Conservation (phyloP, 2,797 vertebrate genomes). For the Coilia nasus region DNA sequence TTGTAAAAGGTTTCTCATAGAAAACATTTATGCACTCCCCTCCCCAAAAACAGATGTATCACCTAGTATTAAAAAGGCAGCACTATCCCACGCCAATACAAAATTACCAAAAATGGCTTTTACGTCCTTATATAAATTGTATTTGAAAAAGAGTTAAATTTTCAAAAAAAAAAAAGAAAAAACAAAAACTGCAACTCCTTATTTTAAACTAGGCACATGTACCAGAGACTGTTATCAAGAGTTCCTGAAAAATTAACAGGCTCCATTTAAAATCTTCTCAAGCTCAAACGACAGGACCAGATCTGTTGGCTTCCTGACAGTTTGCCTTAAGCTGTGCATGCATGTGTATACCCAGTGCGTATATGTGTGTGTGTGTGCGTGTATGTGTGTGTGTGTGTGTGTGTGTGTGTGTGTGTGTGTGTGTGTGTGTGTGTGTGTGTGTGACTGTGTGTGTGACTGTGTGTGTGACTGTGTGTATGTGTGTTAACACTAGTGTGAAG, state of each 20-base stretch:
- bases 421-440: background rate
- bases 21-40: slow-evolving; percentile 72
- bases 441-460: background rate
- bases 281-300: background rate
- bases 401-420: background rate
- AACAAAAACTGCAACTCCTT: slow-evolving; percentile 55
- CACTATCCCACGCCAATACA: slow-evolving; percentile 73
- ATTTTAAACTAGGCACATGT: slow-evolving; percentile 76
- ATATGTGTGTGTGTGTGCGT: background rate
- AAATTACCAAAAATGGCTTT: slow-evolving; percentile 84
- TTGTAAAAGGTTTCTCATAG: slow-evolving; percentile 72
- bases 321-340: slow-evolving; percentile 1
- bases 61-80: slow-evolving; percentile 72
- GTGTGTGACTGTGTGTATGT: background rate
- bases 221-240: slow-evolving; percentile 75
- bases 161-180: slow-evolving; percentile 67
- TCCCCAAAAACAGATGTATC: slow-evolving; percentile 67
- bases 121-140: slow-evolving; percentile 81
- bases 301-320: slow-evolving; percentile 4
- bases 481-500: background rate
- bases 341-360: background rate
- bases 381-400: background rate
- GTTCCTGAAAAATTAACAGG: slow-evolving; percentile 65
- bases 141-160: slow-evolving; percentile 72
- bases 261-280: slow-evolving; percentile 60